These are phyloP conservation scores for Cotesia congregata DNA, from an alignment of 2,888 invertebrate genomes.

Conservation along the genomic window DNA sequence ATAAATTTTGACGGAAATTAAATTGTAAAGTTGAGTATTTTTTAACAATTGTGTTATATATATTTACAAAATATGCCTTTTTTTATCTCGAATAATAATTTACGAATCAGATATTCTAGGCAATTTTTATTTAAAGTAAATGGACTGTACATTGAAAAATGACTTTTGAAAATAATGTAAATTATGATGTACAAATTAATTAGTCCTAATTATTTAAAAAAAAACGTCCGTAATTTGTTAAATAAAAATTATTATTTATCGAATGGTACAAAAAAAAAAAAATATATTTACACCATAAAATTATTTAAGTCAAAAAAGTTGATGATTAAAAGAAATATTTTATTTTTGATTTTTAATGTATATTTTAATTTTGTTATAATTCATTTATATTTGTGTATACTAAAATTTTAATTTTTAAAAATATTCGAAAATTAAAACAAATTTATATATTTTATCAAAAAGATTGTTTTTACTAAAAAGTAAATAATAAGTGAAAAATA, in stretches of 20 bases:
- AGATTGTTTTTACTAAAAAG: neutral
- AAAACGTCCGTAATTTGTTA: conserved; percentile 24
- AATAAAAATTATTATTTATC: neutral
- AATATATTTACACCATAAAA: neutral
- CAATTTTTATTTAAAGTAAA: neutral
- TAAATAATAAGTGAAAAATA: neutral
- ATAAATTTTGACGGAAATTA: conserved; percentile 41
- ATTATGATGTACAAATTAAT: conserved; percentile 34
- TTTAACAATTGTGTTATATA: conserved; percentile 44
- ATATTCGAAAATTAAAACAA: neutral
- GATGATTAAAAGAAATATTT: neutral
- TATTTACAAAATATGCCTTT: conserved; percentile 6
- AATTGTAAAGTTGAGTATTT: conserved; percentile 31
- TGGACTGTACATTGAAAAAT: neutral
- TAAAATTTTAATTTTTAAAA: neutral
- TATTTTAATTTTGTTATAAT: neutral
- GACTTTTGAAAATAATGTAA: conserved; percentile 25
- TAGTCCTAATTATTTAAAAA: neutral
- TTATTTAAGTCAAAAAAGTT: neutral
- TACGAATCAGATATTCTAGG: neutral
- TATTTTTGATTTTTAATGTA: neutral
- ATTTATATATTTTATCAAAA: neutral
- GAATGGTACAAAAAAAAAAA: conserved; percentile 7
- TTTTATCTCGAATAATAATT: neutral
- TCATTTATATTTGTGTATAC: too few species aligned